These are phyloP conservation scores for Lucilia cuprina DNA, from an alignment of 1,140 invertebrate genomes.

Conservation along the genomic window DNA sequence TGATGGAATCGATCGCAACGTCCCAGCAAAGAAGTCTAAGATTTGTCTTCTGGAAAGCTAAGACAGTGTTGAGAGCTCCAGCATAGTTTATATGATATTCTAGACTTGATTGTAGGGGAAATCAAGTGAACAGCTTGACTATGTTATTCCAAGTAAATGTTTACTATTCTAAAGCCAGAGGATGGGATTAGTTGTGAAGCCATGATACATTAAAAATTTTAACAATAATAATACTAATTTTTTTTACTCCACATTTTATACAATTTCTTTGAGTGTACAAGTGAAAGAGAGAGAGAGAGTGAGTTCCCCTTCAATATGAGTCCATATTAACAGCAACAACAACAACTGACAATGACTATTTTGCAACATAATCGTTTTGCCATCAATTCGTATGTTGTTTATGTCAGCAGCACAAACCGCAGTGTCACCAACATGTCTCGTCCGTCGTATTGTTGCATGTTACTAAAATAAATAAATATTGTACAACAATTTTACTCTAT, in stretches of 20 bases:
- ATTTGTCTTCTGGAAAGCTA: no score
- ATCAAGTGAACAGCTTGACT: no score
- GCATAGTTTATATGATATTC: no score
- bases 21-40: no score
- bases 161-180: no score
- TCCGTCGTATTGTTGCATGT: constrained; percentile 30
- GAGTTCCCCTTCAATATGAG: not conserved
- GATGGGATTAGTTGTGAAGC: no score
- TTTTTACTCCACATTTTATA: not conserved
- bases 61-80: no score
- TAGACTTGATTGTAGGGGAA: no score
- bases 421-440: constrained; percentile 42
- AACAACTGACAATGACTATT: constrained; percentile 4
- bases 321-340: not conserved
- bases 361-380: constrained; percentile 36
- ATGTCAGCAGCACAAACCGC: constrained; percentile 44
- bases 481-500: not conserved
- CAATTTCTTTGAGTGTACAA: not conserved
- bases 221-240: no score
- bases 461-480: not conserved
- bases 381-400: constrained; percentile 41
- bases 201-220: no score
- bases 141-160: no score
- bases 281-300: not conserved
- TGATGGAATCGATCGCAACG: no score